A percentile compares a stretch with the other conserved stretches of the same genome.
These are phyloP conservation scores for Archips xylosteana DNA, from an alignment of 2,888 invertebrate genomes.

Conservation along the genomic window DNA sequence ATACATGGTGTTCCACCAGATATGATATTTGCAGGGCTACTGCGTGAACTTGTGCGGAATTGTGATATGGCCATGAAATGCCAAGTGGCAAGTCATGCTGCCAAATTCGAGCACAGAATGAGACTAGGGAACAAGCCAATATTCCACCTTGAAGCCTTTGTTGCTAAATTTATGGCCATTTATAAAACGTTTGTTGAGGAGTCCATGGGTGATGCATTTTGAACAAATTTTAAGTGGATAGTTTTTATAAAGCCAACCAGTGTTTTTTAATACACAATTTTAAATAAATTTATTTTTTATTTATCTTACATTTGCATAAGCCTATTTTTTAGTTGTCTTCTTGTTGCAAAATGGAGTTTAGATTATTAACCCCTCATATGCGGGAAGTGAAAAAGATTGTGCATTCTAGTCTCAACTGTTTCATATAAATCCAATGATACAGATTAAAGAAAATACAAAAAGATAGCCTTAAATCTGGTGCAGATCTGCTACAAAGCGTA, in stretches of 20 bases:
- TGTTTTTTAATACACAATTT: slow-evolving; percentile 11
- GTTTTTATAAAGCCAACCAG: background rate
- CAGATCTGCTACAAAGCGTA: too few species aligned
- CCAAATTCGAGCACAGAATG: slow-evolving; percentile 96
- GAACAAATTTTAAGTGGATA: slow-evolving; percentile 42
- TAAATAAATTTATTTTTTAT: background rate
- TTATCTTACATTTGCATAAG: too few species aligned
- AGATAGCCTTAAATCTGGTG: too few species aligned
- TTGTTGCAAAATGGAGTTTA: too few species aligned
- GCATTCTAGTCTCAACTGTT: too few species aligned
- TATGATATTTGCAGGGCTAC: slow-evolving; percentile 94
- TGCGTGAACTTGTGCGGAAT: slow-evolving; percentile 93
- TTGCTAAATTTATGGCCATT: slow-evolving; percentile 97
- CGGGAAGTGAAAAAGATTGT: too few species aligned
- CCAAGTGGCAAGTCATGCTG: slow-evolving; percentile 94
- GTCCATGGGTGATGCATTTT: slow-evolving; percentile 86
- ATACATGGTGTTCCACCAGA: slow-evolving; percentile 97
- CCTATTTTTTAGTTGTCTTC: too few species aligned
- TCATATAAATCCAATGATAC: too few species aligned
- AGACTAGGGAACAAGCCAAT: slow-evolving; percentile 97
- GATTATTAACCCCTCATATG: too few species aligned
- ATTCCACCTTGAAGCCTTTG: slow-evolving; percentile 98
- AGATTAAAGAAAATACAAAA: too few species aligned
- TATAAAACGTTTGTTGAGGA: slow-evolving; percentile 95
- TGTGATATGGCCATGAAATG: slow-evolving; percentile 96